Evolutionary conservation across 2,888 invertebrate genomes (phyloP).

Genomic region (Protophormia terraenovae): DNA sequence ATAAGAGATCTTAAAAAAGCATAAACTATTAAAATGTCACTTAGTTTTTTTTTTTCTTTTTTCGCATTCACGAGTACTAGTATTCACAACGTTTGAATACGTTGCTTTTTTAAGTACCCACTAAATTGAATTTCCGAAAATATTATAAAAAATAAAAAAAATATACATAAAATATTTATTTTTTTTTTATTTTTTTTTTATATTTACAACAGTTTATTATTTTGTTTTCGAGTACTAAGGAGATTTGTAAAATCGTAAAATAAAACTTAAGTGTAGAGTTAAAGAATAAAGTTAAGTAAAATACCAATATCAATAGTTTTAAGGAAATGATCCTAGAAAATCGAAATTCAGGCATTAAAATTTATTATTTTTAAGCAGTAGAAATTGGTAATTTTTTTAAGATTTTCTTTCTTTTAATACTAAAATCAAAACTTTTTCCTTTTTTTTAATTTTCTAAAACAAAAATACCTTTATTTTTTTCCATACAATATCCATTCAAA

Average conservation of each 20-base stretch:
- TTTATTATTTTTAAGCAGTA: too few species aligned
- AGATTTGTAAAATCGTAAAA: slow-evolving; percentile 51
- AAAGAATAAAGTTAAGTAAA: neutral
- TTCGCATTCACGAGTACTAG: slow-evolving; percentile 4
- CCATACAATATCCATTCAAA: neutral
- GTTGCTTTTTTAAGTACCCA: slow-evolving; percentile 22
- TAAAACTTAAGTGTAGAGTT: neutral
- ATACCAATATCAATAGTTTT: neutral
- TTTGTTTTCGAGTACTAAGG: slow-evolving; percentile 15
- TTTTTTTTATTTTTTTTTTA: slow-evolving; percentile 16
- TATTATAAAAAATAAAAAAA: neutral
- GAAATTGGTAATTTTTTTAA: too few species aligned
- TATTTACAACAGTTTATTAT: slow-evolving; percentile 16
- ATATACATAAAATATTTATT: neutral
- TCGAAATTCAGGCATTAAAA: too few species aligned
- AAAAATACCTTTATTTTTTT: too few species aligned
- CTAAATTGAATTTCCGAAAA: slow-evolving; percentile 35
- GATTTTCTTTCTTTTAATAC: too few species aligned
- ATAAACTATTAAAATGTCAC: slow-evolving; percentile 62
- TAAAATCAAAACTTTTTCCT: too few species aligned
- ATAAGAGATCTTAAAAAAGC: neutral
- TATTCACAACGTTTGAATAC: slow-evolving; percentile 20
- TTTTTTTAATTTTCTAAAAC: too few species aligned
- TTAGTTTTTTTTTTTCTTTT: slow-evolving; percentile 1
- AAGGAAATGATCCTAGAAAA: slow-evolving; percentile 45